phyloP scores from a whole-genome alignment of 2,113 vertebrate species.

The Murina feae region DNA sequence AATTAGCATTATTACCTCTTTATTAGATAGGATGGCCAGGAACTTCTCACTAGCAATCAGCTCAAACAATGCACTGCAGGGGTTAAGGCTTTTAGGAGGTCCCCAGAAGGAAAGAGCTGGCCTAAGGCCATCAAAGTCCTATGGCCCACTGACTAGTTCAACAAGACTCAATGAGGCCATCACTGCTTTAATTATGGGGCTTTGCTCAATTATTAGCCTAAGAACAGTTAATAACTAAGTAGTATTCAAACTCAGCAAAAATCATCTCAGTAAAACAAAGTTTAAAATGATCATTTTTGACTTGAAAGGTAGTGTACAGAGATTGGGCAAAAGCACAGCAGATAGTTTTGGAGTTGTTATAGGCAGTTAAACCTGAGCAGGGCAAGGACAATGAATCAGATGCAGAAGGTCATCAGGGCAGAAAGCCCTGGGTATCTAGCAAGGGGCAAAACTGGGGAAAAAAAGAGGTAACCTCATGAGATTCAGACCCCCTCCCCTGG shows the following conservation, averaged over 20 bases:
- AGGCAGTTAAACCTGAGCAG: background rate
- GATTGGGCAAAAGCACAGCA: background rate
- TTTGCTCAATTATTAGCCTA: conserved; percentile 31
- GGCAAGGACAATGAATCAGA: background rate
- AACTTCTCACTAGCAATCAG: conserved; percentile 1
- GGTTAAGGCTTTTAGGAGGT: background rate
- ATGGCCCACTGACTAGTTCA: background rate
- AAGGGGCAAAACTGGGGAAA: background rate
- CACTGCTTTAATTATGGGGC: conserved; percentile 34
- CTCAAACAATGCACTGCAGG: background rate
- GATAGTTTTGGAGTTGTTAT: background rate
- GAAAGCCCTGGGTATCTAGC: background rate
- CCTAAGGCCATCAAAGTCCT: background rate
- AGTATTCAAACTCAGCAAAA: conserved; percentile 30
- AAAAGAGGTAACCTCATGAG: background rate
- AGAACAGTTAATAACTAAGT: background rate
- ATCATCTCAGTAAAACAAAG: background rate
- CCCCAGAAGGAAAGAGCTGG: background rate
- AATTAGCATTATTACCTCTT: no score
- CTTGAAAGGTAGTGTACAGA: background rate
- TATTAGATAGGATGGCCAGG: background rate
- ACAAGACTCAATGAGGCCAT: background rate
- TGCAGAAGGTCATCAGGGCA: background rate
- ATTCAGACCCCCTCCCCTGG: background rate
- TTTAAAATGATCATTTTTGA: conserved; percentile 6